These are phyloP conservation scores for Philopotamus ludificatus DNA, from an alignment of 1,140 invertebrate genomes.

Conservation along the genomic window DNA sequence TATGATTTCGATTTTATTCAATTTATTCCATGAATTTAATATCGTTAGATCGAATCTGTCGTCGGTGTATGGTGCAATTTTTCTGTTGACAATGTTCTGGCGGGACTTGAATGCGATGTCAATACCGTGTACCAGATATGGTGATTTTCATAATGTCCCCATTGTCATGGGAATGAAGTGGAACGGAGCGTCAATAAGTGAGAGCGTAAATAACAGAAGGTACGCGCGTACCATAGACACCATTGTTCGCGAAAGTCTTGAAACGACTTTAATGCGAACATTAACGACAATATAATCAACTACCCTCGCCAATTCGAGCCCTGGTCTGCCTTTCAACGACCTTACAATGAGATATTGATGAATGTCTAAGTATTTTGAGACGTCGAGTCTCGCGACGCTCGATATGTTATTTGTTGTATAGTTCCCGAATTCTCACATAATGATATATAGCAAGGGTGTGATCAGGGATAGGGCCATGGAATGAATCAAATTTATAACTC, in stretches of 20 bases:
- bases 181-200: slow-evolving; percentile 5
- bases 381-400: too few relatives aligned
- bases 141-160: slow-evolving; percentile 19
- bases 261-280: slow-evolving; percentile 1
- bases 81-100: slow-evolving; percentile 1
- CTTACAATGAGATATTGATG: too few relatives aligned
- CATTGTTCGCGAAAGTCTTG: slow-evolving; percentile 2
- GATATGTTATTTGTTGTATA: too few relatives aligned
- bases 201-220: slow-evolving; percentile 17
- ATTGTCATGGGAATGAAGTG: slow-evolving; percentile 11
- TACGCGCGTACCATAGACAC: background rate
- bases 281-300: slow-evolving; percentile 7
- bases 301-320: too few relatives aligned
- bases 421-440: too few relatives aligned
- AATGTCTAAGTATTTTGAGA: too few relatives aligned
- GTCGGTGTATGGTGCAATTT: background rate
- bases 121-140: slow-evolving; percentile 12
- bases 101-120: slow-evolving; percentile 9
- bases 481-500: too few relatives aligned
- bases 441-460: too few relatives aligned
- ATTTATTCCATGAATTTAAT: too few relatives aligned
- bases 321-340: too few relatives aligned
- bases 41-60: slow-evolving; percentile 1
- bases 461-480: too few relatives aligned
- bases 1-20: too few relatives aligned